Conservation (phyloP, 2,797 vertebrate genomes). For the Remorina albescens region DNA sequence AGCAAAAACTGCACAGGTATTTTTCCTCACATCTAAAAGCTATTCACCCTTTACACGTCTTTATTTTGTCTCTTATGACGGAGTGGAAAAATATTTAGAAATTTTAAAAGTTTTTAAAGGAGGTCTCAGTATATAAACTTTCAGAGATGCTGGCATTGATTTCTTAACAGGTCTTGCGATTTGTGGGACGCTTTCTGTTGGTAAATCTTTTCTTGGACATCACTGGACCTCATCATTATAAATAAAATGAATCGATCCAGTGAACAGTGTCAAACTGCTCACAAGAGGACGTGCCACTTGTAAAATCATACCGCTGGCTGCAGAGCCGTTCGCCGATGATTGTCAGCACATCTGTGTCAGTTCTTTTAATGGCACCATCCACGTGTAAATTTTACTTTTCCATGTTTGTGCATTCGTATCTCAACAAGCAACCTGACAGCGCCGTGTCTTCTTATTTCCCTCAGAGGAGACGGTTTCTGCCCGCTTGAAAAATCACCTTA, state of each 20-base stretch:
- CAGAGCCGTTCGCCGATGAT: slow-evolving; percentile 34
- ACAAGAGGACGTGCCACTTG: slow-evolving; percentile 33
- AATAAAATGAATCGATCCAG: slow-evolving; percentile 54
- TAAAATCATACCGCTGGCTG: slow-evolving; percentile 23
- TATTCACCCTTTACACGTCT: slow-evolving; percentile 23
- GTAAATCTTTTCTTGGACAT: slow-evolving; percentile 14
- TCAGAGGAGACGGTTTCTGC: slow-evolving; percentile 62
- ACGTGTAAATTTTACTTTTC: slow-evolving; percentile 60
- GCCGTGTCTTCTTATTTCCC: slow-evolving; percentile 61
- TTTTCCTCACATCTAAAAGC: slow-evolving; percentile 38
- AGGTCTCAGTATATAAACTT: background rate
- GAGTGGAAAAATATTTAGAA: background rate
- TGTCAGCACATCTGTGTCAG: slow-evolving; percentile 46
- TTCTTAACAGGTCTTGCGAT: slow-evolving; percentile 23
- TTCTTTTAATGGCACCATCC: slow-evolving; percentile 42
- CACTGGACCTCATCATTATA: slow-evolving; percentile 55
- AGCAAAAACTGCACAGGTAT: background rate
- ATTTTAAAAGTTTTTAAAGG: background rate
- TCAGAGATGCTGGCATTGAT: background rate
- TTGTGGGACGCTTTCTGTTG: slow-evolving; percentile 5
- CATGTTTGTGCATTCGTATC: slow-evolving; percentile 64
- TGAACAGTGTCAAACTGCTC: slow-evolving; percentile 44
- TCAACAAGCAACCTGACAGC: slow-evolving; percentile 70
- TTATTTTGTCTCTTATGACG: background rate
- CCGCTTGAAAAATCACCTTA: slow-evolving; percentile 71